These are phyloP conservation scores for Euzetes globulus DNA, from an alignment of 2,888 invertebrate species.

Conservation along the genomic window DNA sequence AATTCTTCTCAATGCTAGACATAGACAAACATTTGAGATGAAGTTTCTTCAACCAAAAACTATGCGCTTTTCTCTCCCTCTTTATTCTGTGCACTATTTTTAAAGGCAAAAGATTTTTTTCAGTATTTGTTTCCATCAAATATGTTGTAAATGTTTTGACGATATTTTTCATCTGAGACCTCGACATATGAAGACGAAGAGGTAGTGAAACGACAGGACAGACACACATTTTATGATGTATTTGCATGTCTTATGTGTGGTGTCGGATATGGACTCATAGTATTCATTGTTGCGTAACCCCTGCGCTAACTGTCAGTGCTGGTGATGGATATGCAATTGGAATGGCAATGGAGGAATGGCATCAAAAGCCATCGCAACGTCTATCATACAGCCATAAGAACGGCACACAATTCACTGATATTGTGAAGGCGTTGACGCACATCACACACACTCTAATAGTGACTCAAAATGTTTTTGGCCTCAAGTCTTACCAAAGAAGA, in stretches of 20 bases:
- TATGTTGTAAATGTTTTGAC: not conserved
- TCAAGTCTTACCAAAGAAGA: not conserved
- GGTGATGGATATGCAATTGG: slow-evolving; percentile 19
- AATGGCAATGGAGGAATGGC: too few relatives aligned
- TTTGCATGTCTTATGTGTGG: not conserved
- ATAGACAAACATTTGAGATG: too few relatives aligned
- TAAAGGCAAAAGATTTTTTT: not conserved
- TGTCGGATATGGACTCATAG: not conserved
- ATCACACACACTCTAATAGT: not conserved
- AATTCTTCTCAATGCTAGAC: not conserved
- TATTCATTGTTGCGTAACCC: slow-evolving; percentile 13
- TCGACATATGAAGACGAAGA: not conserved
- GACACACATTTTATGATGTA: not conserved
- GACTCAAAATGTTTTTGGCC: not conserved
- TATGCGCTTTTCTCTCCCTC: too few relatives aligned
- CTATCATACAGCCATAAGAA: not conserved
- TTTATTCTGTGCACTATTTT: too few relatives aligned
- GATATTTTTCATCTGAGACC: too few relatives aligned
- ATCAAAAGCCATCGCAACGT: too few relatives aligned
- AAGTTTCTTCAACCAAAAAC: too few relatives aligned
- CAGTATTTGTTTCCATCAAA: not conserved
- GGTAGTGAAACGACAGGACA: not conserved
- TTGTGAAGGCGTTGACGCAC: slow-evolving; percentile 16
- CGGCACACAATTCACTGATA: not conserved
- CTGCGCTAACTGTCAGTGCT: slow-evolving; percentile 9